phyloP scores from a whole-genome alignment of 2,113 vertebrate species.

The Mormyrus lacerda region DNA sequence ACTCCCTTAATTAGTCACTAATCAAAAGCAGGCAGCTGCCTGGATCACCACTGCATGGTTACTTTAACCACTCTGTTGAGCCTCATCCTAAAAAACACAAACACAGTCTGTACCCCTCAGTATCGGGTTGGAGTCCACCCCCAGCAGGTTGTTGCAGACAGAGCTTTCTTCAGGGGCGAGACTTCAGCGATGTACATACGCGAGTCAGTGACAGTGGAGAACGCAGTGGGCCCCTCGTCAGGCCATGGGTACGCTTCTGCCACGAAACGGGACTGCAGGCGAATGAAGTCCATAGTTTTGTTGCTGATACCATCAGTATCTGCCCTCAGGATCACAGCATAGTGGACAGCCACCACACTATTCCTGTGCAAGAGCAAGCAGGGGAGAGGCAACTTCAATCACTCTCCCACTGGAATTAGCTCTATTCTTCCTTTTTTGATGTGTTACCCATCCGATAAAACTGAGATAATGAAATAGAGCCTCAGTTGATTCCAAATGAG shows the following conservation, averaged over 20 bases:
- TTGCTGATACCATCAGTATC: constrained; percentile 62
- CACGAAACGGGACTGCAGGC: constrained; percentile 69
- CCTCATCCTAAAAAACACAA: constrained; percentile 15
- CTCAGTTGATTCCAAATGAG: neutral
- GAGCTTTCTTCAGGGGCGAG: constrained; percentile 59
- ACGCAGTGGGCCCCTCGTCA: constrained; percentile 64
- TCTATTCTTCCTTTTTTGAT: neutral
- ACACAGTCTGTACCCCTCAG: constrained; percentile 60
- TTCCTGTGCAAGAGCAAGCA: constrained; percentile 38
- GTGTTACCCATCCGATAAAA: neutral
- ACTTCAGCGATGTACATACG: constrained; percentile 64
- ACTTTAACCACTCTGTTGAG: neutral
- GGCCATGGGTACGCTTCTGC: constrained; percentile 67
- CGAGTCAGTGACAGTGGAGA: constrained; percentile 69
- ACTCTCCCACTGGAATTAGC: neutral
- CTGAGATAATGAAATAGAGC: neutral
- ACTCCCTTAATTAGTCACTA: neutral
- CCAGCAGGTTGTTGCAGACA: constrained; percentile 51
- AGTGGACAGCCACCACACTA: constrained; percentile 67
- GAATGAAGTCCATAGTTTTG: constrained; percentile 78
- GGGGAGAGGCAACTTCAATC: neutral
- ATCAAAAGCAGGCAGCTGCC: neutral
- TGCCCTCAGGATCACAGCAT: constrained; percentile 72
- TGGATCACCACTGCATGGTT: neutral
- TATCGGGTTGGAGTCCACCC: constrained; percentile 58